Base-by-base conservation (phyloP, 2,888 invertebrate species). In the Eilema sororculum region DNA sequence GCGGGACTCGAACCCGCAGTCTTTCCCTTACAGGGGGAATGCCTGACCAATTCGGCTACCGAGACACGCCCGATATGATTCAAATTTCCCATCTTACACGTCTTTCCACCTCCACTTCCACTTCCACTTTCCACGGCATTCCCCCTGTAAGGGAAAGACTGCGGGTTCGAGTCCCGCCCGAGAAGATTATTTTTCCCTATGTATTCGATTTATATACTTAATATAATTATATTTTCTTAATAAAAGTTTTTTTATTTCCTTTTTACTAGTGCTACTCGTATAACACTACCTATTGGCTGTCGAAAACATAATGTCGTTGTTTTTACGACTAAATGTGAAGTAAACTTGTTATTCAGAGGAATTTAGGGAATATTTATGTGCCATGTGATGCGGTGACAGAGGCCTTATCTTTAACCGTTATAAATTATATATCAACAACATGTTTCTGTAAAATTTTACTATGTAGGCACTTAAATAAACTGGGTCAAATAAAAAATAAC, bases 341-440 rank as follows among this genome's bases (percentile, higher is more conserved):
- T 68, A 68, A 68, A 68, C 28, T 68, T 64, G 63, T 58, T 64
- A 68, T 68, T 68, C 58, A 58, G 64, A 68, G 58, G 58, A 37
- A 22, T 64, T 59, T 20, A 64, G 58, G 57, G 64, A 28, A 58
- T 64, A 46, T 68, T 64, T 59, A 68, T 64, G 58, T 59, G 58
- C 2, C 64, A 59, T 59, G 58, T 58, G 64, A 46, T 64, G 46
- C 41, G 30, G 64, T 46, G 58, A 62, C 57, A 30, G 64, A 28
- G n/a, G 64, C 30, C 46, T 46, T 58, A 68, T 41, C 30, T 41
- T 58, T 58, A 28, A 28, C 57, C 28, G 41, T 56, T 41, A 41
- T 62, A 68, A 33, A 41, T 59, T 25, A 66, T 52, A 52, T 2
- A n/a, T 52, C 52, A 52, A 1, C 6, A n/a, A 52, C 52, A 8